Percentiles rank a stretch among this genome's conserved stretches.
phyloP scores from a whole-genome alignment of 1,140 invertebrate species.

The Antheraea mylitta region DNA sequence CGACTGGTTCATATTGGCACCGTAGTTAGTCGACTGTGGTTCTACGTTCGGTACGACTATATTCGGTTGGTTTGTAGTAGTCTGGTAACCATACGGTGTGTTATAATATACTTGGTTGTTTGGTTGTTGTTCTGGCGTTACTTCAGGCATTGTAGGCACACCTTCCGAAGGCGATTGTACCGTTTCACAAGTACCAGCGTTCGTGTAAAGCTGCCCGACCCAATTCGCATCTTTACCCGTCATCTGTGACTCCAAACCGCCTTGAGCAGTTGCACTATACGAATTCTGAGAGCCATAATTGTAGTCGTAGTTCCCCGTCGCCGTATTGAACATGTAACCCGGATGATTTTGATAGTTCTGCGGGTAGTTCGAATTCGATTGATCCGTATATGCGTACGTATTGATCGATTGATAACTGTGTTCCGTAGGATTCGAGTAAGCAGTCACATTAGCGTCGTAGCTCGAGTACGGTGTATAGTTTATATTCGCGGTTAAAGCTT shows the following conservation, averaged over 20 bases:
- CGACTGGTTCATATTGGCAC: constrained; percentile 51
- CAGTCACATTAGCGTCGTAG: constrained; percentile 24
- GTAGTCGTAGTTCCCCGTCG: constrained; percentile 75
- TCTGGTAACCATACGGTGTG: constrained; percentile 76
- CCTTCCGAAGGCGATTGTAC: constrained; percentile 78
- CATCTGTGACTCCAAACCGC: constrained; percentile 34
- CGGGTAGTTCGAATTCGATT: constrained; percentile 36
- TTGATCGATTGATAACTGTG: constrained; percentile 30
- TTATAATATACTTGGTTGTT: constrained; percentile 74
- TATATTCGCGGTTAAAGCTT: constrained; percentile 45
- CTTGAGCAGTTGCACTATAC: constrained; percentile 40
- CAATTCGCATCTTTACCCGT: constrained; percentile 43
- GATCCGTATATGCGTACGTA: constrained; percentile 32
- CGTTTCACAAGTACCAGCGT: constrained; percentile 52
- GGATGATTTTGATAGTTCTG: constrained; percentile 79
- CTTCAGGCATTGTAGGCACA: constrained; percentile 31
- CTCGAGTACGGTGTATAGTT: constrained; percentile 43
- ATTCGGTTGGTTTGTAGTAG: constrained; percentile 48
- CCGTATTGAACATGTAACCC: constrained; percentile 75
- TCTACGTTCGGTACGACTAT: constrained; percentile 32
- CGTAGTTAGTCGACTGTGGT: constrained; percentile 43
- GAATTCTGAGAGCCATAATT: constrained; percentile 78
- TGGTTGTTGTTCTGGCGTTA: constrained; percentile 28
- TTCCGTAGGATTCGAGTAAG: constrained; percentile 16
- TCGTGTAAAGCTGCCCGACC: constrained; percentile 53